Percentiles rank a stretch among this genome's conserved stretches.
Evolutionary conservation across 1,140 invertebrate genomes (phyloP).

Genomic region (Diachasma alloeum): DNA sequence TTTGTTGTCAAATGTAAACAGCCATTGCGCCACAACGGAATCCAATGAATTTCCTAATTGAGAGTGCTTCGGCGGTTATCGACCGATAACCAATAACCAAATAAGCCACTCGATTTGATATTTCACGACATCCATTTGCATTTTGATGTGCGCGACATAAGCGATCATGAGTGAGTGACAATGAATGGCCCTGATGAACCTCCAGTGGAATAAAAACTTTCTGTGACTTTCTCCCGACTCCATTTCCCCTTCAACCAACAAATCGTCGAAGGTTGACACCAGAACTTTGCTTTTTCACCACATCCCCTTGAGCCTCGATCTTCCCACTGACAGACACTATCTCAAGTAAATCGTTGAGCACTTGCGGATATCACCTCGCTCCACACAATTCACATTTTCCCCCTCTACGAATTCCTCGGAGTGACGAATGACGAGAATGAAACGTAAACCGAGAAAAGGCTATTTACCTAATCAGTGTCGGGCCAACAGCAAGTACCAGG

Average conservation of each 20-base stretch:
- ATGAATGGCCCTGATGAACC: too few relatives aligned
- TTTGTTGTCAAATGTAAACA: neutral
- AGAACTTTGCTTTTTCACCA: neutral
- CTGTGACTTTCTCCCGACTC: neutral
- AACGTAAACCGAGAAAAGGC: neutral
- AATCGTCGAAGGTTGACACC: neutral
- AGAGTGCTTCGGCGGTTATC: neutral
- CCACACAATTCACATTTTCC: neutral
- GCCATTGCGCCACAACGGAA: neutral
- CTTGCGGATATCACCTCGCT: neutral
- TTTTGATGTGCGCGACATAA: too few relatives aligned
- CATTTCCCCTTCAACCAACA: neutral
- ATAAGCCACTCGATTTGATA: too few relatives aligned
- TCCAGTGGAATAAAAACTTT: too few relatives aligned
- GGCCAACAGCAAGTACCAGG: neutral
- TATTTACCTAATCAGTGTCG: constrained; percentile 27
- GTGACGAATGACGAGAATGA: constrained; percentile 17
- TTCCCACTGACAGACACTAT: constrained; percentile 1
- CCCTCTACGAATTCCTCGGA: neutral
- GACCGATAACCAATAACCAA: neutral
- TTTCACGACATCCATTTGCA: too few relatives aligned
- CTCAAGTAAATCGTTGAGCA: constrained; percentile 11
- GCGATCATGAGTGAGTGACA: too few relatives aligned
- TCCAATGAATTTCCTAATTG: constrained; percentile 32
- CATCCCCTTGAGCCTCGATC: neutral